Evolutionary conservation across 2,797 vertebrate species (phyloP), one percentile per base, ranked within the genome.

Genomic region (Xyrichtys novacula): DNA sequence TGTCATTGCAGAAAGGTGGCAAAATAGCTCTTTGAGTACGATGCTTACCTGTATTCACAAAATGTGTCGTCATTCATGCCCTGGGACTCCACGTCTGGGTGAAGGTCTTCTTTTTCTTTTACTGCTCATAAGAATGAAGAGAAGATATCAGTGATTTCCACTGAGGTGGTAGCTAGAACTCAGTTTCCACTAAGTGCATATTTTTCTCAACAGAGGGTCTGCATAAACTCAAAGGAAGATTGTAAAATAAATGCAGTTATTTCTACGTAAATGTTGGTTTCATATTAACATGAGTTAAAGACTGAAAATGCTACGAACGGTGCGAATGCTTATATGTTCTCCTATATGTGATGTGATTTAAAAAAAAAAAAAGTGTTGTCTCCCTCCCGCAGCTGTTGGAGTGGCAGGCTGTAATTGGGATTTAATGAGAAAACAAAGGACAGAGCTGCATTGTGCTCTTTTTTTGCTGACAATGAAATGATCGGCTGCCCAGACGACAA

Each of bases 31-130:
- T 71, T 44, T 0, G 17, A 53, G 55, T 56, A n/a, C 34, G 68
- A 20, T 3, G 60, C 90, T 94, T 95, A 99, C 98, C 98, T 98
- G 95, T 97, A 98, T 94, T 99, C 97, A 57, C 97, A 97, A 88
- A 98, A 98, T 19, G 96, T 98, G 94, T 98, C 97, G 46, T 98
- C 97, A 93, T 98, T 98, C 89, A 95, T 96, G 61, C 96, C 97
- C 81, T 97, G 97, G 76, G 96, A 95, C 89, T 99, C 98, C 0
- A 96, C 93, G 74, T 99, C 98, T 70, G 97, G 96, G 85, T 98
- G 96, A 57, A 98, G 94, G 88, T 98, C 97, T 89, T 99, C 98
- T 80, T 99, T 99, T 86, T 99, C 98, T 92, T 99, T 99, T 44
- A 99, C 98, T 99, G 90, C 66, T 89, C 76, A 53, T 48, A 81